Evolutionary conservation across 2,113 vertebrate species (phyloP).

Genomic region (Toxotes chatareus): DNA sequence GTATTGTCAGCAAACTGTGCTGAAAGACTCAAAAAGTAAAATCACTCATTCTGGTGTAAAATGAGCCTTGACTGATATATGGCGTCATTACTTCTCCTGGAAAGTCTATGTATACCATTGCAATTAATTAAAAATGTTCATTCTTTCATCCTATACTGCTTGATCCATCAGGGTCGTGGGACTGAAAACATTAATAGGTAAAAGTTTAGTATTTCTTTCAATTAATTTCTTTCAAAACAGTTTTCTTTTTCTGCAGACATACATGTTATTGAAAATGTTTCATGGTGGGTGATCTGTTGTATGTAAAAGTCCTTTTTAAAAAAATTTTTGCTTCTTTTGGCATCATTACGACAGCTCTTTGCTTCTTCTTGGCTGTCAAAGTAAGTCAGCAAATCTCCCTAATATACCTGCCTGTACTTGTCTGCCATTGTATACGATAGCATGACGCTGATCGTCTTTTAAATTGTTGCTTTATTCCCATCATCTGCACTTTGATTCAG

Average conservation of each 20-base stretch:
- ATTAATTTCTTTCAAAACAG: neutral
- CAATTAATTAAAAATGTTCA: neutral
- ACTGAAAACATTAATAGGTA: neutral
- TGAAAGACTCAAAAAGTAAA: neutral
- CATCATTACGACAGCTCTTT: neutral
- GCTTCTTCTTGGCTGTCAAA: neutral
- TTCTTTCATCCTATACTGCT: neutral
- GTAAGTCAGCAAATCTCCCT: conserved; percentile 3
- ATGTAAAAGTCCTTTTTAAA: neutral
- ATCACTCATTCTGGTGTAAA: no score
- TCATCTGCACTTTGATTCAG: conserved; percentile 36
- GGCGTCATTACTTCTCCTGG: neutral
- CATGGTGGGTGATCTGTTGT: neutral
- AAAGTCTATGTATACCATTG: neutral
- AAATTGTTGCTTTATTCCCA: conserved; percentile 17
- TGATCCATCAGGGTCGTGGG: no score
- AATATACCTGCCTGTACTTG: neutral
- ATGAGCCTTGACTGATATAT: no score
- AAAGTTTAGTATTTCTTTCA: neutral
- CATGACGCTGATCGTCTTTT: conserved; percentile 11
- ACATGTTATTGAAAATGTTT: neutral
- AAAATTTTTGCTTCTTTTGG: neutral
- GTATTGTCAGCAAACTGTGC: neutral
- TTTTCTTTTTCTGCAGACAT: neutral
- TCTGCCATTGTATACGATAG: neutral